Base-by-base conservation (phyloP, 1,140 invertebrate species). In the Heliothis subflexa region DNA sequence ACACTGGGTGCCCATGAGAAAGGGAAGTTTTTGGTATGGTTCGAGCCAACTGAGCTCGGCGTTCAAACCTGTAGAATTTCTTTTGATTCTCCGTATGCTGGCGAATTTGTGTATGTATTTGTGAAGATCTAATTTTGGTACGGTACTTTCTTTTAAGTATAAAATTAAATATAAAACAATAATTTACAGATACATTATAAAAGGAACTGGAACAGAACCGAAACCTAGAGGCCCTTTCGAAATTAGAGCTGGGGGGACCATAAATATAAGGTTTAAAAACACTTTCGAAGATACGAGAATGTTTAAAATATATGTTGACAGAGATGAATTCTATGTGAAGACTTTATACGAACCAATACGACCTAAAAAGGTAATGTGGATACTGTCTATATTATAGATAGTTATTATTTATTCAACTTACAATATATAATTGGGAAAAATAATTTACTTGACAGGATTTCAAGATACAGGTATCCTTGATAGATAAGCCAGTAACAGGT, bases 241-340 rank as follows among this genome's bases (percentile, higher is more conserved):
- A 74, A 85, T 94, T 33, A 90, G 85, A 83, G 78, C 84, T 5
- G 91, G 91, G 0, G 85, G 85, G 18, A 88, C 18, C 45, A 82
- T 84, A 9, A 73, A 55, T 10, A 90, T 94, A 13, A 80, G 50
- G 18, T 94, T 93, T 59, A 94, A 93, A 83, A 94, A 94, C 62
- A 79, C 93, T 11, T 94, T 93, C 77, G 85, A 88, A 61, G 88
- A 92, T 1, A 80, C 82, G 0, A 75, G 85, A 75, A 89, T 83
- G 62, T 94, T 94, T 18, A 90, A 89, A 80, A 86, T 93, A 72
- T 74, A 81, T 16, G 78, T 89, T 11, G 93, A 94, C 57, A 78
- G 81, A 50, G 87, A 91, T 50, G 91, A 93, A 61, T 94, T 94
- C 73, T 88, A 87, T 55, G 85, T 93, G 5, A 93, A 90, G 79